Evolutionary conservation across 2,797 vertebrate species (phyloP).

Genomic region (Echeneis naucrates): DNA sequence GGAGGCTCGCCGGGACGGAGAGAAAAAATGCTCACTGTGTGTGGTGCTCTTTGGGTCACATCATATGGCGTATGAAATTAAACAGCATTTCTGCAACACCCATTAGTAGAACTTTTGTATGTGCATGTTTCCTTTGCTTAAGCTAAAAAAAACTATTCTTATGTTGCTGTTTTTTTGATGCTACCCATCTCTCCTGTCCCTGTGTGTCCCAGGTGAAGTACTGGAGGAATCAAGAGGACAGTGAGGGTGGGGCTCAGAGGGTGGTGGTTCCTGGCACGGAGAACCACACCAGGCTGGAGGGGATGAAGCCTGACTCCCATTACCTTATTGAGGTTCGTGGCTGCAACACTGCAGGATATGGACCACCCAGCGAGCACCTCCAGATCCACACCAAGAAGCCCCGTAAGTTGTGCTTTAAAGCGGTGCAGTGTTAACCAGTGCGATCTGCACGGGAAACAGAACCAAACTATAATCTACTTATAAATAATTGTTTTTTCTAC

Average conservation of each 20-base stretch:
- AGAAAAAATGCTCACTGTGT: neutral
- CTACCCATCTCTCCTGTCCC: neutral
- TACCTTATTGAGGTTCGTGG: constrained; percentile 91
- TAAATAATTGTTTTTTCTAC: neutral
- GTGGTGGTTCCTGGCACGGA: constrained; percentile 86
- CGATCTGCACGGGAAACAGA: neutral
- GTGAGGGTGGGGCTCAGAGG: constrained; percentile 86
- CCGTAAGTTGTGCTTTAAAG: constrained; percentile 84
- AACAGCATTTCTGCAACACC: neutral
- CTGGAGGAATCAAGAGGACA: constrained; percentile 89
- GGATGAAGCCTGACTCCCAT: constrained; percentile 88
- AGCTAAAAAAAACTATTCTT: neutral
- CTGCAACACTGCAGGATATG: constrained; percentile 93
- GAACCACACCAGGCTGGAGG: constrained; percentile 90
- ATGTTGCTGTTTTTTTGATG: neutral
- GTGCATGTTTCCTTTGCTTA: neutral
- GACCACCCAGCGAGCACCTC: constrained; percentile 86
- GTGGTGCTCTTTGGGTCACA: neutral
- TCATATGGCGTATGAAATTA: neutral
- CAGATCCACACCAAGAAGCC: constrained; percentile 91
- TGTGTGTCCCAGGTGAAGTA: constrained; percentile 88
- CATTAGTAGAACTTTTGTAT: neutral
- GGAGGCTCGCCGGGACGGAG: neutral
- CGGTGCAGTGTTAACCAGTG: neutral
- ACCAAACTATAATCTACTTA: no score